Evolutionary conservation across 2,797 vertebrate genomes (phyloP), one percentile per base, ranked within the genome.

Genomic region (Pangasius macronema): DNA sequence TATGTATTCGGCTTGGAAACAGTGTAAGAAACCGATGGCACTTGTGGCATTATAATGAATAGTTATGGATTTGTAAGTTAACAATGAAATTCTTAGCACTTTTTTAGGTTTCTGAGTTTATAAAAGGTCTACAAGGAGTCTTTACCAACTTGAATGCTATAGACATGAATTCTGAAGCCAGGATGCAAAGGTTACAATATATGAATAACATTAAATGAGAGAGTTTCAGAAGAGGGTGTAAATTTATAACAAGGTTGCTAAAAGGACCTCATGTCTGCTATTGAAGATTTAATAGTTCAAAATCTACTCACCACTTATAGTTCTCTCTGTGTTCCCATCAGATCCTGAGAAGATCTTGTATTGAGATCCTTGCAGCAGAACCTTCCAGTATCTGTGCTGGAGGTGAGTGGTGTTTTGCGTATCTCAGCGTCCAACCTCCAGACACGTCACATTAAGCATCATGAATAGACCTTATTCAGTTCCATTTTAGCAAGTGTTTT

Each of bases 331-430:
- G 10, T 88, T 30, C 49, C 61, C 89, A 86, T 84, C 89, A 99
- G 99, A 99, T 99, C 92, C 92, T 99, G 87, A 99, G 98, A 95
- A 99, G 97, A 90, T 99, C 99, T 46, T 99, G 99, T 53, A 99
- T 99, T 3, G 99, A 99, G 95, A 99, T 99, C 92, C 95, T 99
- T 91, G 98, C 98, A 1, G 99, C 97, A 7, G 98, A 99, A 73
- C 99, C 99, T 5, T 99, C 99, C 70, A 98, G 97, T 81, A 99
- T 99, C 92, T 99, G 99, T 93, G 98, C 98, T 90, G 99, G 98
- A 95, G 98, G 99, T 99, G 92, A 94, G 94, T 91, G 33, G 5
- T 49, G 20, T 73, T 55, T 80, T 88, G 30, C 36, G 0, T 6
- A 20, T 30, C 24, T 76, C n/a, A 39, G 1, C 80, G 53, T 57